Evolutionary conservation across 2,888 invertebrate genomes (phyloP).

Genomic region (Yponomeuta cagnagella): DNA sequence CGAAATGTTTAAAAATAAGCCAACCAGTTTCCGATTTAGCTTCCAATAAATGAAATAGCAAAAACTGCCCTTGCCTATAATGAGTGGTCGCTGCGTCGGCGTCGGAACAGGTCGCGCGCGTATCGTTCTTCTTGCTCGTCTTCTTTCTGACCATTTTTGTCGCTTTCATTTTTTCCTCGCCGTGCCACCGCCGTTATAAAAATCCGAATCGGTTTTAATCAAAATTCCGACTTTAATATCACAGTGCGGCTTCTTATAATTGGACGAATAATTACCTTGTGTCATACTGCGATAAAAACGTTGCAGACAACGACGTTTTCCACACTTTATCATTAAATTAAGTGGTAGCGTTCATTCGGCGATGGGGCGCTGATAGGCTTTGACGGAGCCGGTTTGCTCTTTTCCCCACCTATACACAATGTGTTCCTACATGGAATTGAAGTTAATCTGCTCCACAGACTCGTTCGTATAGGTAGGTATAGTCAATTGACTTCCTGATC

Average conservation of each 20-base stretch:
- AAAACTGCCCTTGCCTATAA: constrained; percentile 72
- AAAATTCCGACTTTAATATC: constrained; percentile 66
- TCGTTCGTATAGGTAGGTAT: not conserved
- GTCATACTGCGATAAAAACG: constrained; percentile 49
- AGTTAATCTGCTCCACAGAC: not conserved
- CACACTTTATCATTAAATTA: constrained; percentile 40
- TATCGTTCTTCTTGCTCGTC: constrained; percentile 38
- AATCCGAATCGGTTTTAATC: constrained; percentile 66
- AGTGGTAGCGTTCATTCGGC: constrained; percentile 23
- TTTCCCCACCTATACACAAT: not conserved
- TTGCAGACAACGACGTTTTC: constrained; percentile 32
- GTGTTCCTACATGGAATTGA: not conserved
- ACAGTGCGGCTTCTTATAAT: constrained; percentile 52
- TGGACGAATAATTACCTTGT: constrained; percentile 57
- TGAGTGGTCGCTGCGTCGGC: constrained; percentile 58
- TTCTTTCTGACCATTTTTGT: constrained; percentile 61
- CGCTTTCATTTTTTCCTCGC: constrained; percentile 51
- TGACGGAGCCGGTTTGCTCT: constrained; percentile 6
- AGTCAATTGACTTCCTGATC: not conserved
- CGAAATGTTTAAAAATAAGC: constrained; percentile 68
- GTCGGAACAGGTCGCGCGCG: constrained; percentile 57
- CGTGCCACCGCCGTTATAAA: constrained; percentile 49
- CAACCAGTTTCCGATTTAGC: constrained; percentile 67
- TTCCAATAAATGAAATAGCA: constrained; percentile 73
- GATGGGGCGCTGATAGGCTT: constrained; percentile 13